Evolutionary conservation across 2,888 invertebrate species (phyloP), one percentile per base, ranked within the genome.

Genomic region (Gymnoscelis rufifasciata): DNA sequence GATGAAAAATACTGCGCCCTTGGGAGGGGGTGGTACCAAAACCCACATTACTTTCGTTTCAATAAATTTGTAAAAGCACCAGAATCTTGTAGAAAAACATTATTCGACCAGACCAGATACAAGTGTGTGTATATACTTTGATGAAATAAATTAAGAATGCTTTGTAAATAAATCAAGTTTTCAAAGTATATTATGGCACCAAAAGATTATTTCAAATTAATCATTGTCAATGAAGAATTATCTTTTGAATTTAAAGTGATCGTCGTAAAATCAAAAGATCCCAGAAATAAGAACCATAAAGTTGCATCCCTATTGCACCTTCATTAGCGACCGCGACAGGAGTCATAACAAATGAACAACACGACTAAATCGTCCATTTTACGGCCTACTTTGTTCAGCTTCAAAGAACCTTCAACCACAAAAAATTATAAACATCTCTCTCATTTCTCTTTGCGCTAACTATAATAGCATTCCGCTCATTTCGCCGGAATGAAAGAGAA

Each of bases 1-100:
- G 66, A 66, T 70, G 74, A 74, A 79, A 81, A 81, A 78, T 80
- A 81, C 68, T 58, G 56, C 62, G 61, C 81, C 72, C 80, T 42
- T 41, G 77, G 75, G 81, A 52, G 28, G 38, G 26, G 30, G 43
- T 12, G 13, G 33, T 47, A 38, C 5, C 41, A 29, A 23, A 39
- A n/a, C 48, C 43, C 39, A 27, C 39, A 36, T 39, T 31, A 30
- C 19, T 39, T 31, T 27, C 19, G 7, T 38, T 31, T 29, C 12
- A 29, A 44, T n/a, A n/a, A n/a, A n/a, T n/a, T n/a, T n/a, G n/a
- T n/a, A n/a, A n/a, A n/a, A n/a, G n/a, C n/a, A n/a, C n/a, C n/a
- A n/a, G n/a, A n/a, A n/a, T n/a, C n/a, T n/a, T n/a, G n/a, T n/a
- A n/a, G n/a, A n/a, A n/a, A n/a, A n/a, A n/a, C n/a, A n/a, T n/a